These are phyloP conservation scores for Neuroterus valhalla DNA, from an alignment of 1,140 invertebrate genomes.

Conservation along the genomic window DNA sequence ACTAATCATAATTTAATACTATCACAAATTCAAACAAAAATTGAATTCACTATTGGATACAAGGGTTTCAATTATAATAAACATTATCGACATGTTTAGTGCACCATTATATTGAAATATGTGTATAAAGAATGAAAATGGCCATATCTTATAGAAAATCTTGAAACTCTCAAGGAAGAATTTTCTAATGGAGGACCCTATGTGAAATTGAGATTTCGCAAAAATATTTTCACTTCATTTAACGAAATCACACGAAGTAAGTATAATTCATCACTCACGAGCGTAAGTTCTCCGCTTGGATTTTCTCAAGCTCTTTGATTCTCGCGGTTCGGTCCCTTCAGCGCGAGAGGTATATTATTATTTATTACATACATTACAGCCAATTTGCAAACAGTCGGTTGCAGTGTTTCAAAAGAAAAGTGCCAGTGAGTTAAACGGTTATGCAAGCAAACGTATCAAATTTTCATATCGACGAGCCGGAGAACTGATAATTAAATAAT, in stretches of 20 bases:
- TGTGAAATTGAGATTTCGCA: too few species aligned
- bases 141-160: too few species aligned
- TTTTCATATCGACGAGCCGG: conserved; percentile 26
- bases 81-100: too few species aligned
- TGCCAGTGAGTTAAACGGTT: conserved; percentile 23
- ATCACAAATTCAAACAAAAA: too few species aligned
- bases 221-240: neutral
- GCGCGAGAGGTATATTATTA: conserved; percentile 25
- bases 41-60: too few species aligned
- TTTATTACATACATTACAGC: conserved; percentile 29
- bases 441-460: conserved; percentile 26
- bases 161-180: too few species aligned
- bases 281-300: conserved; percentile 17
- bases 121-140: too few species aligned
- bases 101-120: too few species aligned
- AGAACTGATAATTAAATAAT: conserved; percentile 21
- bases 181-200: too few species aligned
- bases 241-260: conserved; percentile 15
- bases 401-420: conserved; percentile 27
- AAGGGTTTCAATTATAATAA: too few species aligned
- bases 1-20: too few species aligned
- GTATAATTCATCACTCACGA: conserved; percentile 6
- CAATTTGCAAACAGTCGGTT: conserved; percentile 29
- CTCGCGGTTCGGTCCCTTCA: conserved; percentile 21
- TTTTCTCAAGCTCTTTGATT: conserved; percentile 28